phyloP scores from a whole-genome alignment of 2,113 vertebrate species.

The Synodontis membranacea region DNA sequence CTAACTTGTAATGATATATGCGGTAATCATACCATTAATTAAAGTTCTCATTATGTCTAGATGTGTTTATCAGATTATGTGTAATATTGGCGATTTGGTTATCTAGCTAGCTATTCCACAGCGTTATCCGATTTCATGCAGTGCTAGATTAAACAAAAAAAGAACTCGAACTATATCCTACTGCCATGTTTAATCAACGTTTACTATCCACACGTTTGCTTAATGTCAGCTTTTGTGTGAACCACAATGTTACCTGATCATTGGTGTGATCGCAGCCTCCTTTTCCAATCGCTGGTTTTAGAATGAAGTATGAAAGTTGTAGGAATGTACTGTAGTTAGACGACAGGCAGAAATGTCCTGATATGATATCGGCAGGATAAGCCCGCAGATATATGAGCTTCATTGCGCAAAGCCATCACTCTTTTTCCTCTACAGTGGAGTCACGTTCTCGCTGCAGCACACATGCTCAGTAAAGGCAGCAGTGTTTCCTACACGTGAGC shows the following conservation, averaged over 20 bases:
- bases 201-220: too few species aligned
- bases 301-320: background rate
- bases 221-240: too few species aligned
- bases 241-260: background rate
- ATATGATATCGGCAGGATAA: conserved; percentile 8
- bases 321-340: conserved; percentile 25
- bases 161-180: too few species aligned
- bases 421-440: conserved; percentile 21
- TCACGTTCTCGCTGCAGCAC: conserved; percentile 7
- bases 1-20: too few species aligned
- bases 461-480: background rate
- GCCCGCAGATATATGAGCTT: conserved; percentile 15
- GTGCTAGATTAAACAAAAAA: too few species aligned
- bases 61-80: too few species aligned
- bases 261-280: background rate
- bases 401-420: conserved; percentile 23
- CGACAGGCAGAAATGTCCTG: background rate
- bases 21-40: too few species aligned
- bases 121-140: too few species aligned
- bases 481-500: background rate
- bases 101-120: too few species aligned
- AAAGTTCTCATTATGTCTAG: too few species aligned
- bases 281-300: background rate
- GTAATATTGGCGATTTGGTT: too few species aligned
- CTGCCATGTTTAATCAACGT: too few species aligned